Evolutionary conservation across 2,113 vertebrate species (phyloP).

Genomic region (Amblyornis subalaris): DNA sequence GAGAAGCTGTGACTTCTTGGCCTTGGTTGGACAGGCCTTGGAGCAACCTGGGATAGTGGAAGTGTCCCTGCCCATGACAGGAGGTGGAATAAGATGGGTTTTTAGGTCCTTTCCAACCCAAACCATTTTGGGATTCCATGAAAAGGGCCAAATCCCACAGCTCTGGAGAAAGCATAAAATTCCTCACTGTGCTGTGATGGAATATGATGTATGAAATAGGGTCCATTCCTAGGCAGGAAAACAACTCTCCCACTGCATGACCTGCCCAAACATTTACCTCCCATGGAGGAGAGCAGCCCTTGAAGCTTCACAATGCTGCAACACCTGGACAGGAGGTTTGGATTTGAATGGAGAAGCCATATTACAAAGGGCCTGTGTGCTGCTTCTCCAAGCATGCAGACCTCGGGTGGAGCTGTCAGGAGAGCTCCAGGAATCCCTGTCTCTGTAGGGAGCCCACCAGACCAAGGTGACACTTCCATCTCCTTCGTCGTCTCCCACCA

Average conservation of each 20-base stretch:
- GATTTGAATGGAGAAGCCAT: background rate
- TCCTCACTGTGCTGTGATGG: background rate
- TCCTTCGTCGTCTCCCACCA: background rate
- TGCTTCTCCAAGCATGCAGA: background rate
- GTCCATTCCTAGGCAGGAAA: background rate
- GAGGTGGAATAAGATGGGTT: background rate
- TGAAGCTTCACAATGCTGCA: fast-evolving
- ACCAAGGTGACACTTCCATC: background rate
- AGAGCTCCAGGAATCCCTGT: background rate
- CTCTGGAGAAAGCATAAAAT: background rate
- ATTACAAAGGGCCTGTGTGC: fast-evolving
- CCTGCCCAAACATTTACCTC: background rate
- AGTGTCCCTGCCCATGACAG: background rate
- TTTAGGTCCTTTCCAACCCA: background rate
- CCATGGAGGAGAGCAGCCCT: fast-evolving
- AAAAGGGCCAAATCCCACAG: background rate
- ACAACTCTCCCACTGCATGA: fast-evolving
- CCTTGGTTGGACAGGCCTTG: fast-evolving
- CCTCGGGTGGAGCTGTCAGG: background rate
- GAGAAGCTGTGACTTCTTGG: background rate
- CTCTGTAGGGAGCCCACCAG: background rate
- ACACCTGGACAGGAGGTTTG: background rate
- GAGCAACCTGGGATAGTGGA: fast-evolving
- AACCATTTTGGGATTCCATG: background rate
- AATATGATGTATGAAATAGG: background rate